Conservation (phyloP, 2,113 vertebrate genomes). For the Rhinoderma darwinii region DNA sequence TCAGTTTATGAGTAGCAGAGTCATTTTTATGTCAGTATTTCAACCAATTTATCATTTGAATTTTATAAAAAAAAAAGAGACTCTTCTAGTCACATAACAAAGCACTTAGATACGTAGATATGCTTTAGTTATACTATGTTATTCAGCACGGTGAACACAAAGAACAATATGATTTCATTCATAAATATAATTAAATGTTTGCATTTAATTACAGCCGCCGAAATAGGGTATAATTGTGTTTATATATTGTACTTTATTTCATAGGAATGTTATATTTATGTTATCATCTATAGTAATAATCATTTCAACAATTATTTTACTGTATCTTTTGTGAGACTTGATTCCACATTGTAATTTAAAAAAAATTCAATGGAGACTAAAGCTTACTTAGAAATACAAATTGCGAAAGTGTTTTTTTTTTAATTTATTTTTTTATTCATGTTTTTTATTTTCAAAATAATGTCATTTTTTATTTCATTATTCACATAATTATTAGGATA, state of each 20-base stretch:
- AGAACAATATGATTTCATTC: background rate
- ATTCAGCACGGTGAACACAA: background rate
- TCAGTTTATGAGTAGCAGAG: constrained; percentile 11
- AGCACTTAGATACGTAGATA: background rate
- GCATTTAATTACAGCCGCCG: background rate
- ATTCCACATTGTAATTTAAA: background rate
- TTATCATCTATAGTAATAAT: background rate
- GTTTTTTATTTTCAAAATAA: background rate
- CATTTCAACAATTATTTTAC: background rate
- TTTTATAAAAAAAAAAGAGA: background rate
- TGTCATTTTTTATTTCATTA: too few relatives aligned
- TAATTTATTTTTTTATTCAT: background rate
- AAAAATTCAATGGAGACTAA: background rate
- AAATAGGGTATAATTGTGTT: background rate
- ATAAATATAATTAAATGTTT: background rate
- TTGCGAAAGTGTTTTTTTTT: background rate
- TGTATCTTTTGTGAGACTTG: background rate
- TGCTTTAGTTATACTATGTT: background rate
- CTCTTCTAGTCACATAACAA: background rate
- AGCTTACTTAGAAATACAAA: background rate
- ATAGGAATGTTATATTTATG: background rate
- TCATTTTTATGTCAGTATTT: background rate
- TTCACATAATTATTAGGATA: too few relatives aligned
- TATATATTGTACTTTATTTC: background rate
- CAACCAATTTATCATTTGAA: constrained; percentile 8